Evolutionary conservation across 2,888 invertebrate species (phyloP).

Genomic region (Lottia scabra): DNA sequence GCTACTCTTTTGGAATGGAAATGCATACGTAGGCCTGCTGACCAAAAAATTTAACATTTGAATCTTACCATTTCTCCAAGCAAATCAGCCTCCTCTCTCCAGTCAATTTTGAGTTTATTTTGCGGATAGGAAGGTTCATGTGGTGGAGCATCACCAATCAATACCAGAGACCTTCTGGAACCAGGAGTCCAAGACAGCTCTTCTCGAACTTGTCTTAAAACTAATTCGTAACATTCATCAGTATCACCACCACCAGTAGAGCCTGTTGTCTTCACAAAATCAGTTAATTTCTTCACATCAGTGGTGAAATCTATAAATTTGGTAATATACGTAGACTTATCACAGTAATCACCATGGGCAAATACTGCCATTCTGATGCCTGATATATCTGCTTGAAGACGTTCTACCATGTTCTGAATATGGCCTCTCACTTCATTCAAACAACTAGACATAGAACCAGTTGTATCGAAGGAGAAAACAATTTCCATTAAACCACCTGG

Average conservation of each 20-base stretch:
- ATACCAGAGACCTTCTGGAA: constrained; percentile 57
- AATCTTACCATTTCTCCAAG: constrained; percentile 38
- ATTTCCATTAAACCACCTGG: constrained; percentile 41
- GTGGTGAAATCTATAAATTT: constrained; percentile 50
- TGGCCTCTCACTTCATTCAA: constrained; percentile 49
- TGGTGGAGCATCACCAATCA: constrained; percentile 64
- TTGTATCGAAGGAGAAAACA: constrained; percentile 63
- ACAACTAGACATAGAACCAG: constrained; percentile 57
- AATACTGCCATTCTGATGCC: constrained; percentile 58
- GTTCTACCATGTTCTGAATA: constrained; percentile 56
- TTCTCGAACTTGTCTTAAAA: constrained; percentile 55
- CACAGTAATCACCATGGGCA: constrained; percentile 66
- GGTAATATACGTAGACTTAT: constrained; percentile 49
- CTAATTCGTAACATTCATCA: constrained; percentile 66
- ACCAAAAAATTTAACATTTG: background rate
- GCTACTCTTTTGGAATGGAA: background rate
- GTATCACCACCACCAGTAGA: constrained; percentile 60
- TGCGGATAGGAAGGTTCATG: constrained; percentile 50
- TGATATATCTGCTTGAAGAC: constrained; percentile 62
- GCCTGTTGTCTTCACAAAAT: constrained; percentile 47
- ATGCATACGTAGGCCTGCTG: too few relatives aligned
- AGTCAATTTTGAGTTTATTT: constrained; percentile 53
- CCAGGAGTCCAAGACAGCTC: constrained; percentile 60
- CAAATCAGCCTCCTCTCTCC: constrained; percentile 49
- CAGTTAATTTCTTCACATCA: constrained; percentile 40